Evolutionary conservation across 1,140 invertebrate species (phyloP), one percentile per base, ranked within the genome.

Genomic region (Philotrypesis tridentata): DNA sequence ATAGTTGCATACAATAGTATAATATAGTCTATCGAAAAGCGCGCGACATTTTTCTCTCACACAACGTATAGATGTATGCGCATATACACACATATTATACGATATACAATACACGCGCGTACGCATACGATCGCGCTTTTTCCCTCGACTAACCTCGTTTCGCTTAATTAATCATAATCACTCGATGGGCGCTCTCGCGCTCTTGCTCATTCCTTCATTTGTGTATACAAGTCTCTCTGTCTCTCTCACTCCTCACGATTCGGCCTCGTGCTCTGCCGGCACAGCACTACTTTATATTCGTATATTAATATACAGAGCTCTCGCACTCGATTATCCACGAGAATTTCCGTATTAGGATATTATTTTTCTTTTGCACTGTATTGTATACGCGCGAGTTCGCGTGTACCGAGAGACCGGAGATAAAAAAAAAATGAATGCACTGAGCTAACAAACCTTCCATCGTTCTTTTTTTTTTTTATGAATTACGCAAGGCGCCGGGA

Each of bases 151-250:
- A 75, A 75, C 55, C 60, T 79, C 71, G 73, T 78, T 78, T 78
- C 14, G 75, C n/a, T 27, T 78, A 43, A 78, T 78, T 68, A 67
- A 78, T 78, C 31, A 70, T 79, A 70, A 43, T 79, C 33, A 7
- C 60, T 76, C 33, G 27, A n/a, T n/a, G n/a, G n/a, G n/a, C n/a
- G n/a, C n/a, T n/a, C n/a, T 23, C 27, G 31, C 60, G 25, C 17
- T 2, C 25, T 12, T 70, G 27, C 29, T 37, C 67, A 65, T 29
- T 65, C 27, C 2, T 65, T 25, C 9, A 65, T 65, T 65, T 25
- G 23, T 29, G 63, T 65, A 65, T 63, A n/a, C n/a, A n/a, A n/a
- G n/a, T 23, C 61, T 63, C 23, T 40, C 68, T 3, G 6, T n/a
- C 31, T 23, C 3, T 31, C 33, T 70, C 37, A 4, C 8, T 1